Base-by-base conservation (phyloP, 1,140 invertebrate genomes). In the Dryas iulia region DNA sequence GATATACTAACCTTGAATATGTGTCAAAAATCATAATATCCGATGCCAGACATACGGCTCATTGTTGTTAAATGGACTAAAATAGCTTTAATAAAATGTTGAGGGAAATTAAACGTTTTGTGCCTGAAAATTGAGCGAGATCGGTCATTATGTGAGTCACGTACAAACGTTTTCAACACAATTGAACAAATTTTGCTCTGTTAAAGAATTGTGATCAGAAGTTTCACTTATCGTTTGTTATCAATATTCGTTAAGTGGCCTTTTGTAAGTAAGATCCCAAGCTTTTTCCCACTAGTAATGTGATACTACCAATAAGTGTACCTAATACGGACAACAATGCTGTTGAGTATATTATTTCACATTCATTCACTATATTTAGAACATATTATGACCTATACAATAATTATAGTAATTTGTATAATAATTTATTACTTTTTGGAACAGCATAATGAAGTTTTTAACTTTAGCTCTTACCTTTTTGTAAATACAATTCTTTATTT, bases 251-350 rank as follows among this genome's bases (percentile, higher is more conserved):
- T 72, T 77, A 78, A 82, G 79, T 79, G 74, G 72, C 66, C 73
- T 74, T 73, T 77, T 76, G 68, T 72, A 72, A 77, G 61, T 62
- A 18, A 8, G 3, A 60, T 70, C 71, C 71, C 67, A 68, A 63
- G 57, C 76, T 72, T 77, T 71, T 76, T 78, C 82, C 74, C 79
- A 81, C 79, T 79, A 79, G 76, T 79, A 79, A 84, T 74, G 72
- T 77, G 74, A 82, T 84, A 73, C 73, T 58, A 0, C 8, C 21
- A 47, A 47, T 21, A 47, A 18, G 18, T 47, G 6, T 14, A 6
- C 33, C 33, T 14, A 39, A 39, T 39, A 39, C 33, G 12, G n/a
- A 14, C 33, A 39, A 14, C 1, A 18, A 12, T 39, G n/a, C 5
- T 39, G 7, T 39, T 1, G n/a, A 6, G 5, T 14, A 39, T 39